phyloP scores from a whole-genome alignment of 2,113 vertebrate species.

The Mobula birostris region DNA sequence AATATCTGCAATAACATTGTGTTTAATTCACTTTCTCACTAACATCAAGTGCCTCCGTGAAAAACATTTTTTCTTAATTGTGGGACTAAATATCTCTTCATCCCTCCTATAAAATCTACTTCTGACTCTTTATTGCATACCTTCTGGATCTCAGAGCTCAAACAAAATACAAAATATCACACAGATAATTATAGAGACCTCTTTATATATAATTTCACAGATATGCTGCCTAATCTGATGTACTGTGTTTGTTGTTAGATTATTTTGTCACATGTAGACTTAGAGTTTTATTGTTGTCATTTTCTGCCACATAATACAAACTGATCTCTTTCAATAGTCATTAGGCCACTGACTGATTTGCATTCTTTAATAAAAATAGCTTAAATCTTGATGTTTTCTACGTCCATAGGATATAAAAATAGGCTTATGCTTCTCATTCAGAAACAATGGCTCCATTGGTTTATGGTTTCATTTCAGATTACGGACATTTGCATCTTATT shows the following conservation, averaged over 20 bases:
- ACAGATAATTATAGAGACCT: background rate
- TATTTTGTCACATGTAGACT: background rate
- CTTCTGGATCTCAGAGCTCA: background rate
- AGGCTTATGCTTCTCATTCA: background rate
- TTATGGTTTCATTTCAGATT: background rate
- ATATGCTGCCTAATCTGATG: background rate
- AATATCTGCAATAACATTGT: background rate
- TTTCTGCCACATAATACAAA: background rate
- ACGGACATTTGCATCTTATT: background rate
- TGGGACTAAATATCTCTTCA: background rate
- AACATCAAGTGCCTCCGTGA: background rate
- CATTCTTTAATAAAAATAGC: slow-evolving; percentile 7
- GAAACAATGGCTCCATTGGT: background rate
- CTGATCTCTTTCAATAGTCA: background rate
- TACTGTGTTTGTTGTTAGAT: background rate
- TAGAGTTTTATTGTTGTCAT: background rate
- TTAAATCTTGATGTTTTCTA: background rate
- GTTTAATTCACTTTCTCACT: background rate
- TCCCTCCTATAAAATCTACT: background rate
- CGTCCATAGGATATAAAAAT: background rate
- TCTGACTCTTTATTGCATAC: background rate
- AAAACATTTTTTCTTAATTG: background rate
- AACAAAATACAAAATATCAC: background rate
- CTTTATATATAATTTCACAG: background rate
- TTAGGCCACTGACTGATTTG: background rate